Evolutionary conservation across 2,113 vertebrate genomes (phyloP).

Genomic region (Gorsachius goisagi): DNA sequence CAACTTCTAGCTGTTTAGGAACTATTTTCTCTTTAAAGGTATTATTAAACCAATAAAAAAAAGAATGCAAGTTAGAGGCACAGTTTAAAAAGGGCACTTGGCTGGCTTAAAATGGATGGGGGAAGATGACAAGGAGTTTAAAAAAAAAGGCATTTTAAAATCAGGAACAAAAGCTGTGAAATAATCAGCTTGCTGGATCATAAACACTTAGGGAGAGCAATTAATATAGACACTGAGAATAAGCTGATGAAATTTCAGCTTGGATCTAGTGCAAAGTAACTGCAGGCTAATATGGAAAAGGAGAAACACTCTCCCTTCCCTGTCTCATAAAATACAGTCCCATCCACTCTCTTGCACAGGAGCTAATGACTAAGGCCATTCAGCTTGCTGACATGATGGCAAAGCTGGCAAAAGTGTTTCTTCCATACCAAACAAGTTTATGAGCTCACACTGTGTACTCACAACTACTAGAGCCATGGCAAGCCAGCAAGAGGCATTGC

Average conservation of each 20-base stretch:
- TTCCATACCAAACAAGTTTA: not conserved
- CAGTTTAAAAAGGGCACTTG: not conserved
- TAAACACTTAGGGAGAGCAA: not conserved
- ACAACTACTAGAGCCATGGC: not conserved
- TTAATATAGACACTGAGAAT: not conserved
- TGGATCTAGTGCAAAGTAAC: not conserved
- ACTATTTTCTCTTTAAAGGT: not conserved
- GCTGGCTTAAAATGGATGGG: not conserved
- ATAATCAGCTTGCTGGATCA: not conserved
- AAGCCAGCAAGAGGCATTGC: not conserved
- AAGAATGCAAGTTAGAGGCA: not conserved
- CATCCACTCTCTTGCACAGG: not conserved
- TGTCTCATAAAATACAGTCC: not conserved
- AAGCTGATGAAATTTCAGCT: rapidly evolving
- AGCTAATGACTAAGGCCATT: not conserved
- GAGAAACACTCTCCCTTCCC: not conserved
- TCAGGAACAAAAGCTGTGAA: not conserved
- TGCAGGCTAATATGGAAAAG: not conserved
- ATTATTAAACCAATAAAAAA: not conserved
- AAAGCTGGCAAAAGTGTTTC: not conserved
- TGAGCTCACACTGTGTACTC: not conserved
- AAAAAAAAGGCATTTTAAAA: not conserved
- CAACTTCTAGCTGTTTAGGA: not conserved
- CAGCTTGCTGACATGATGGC: rapidly evolving
- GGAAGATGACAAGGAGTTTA: not conserved